Evolutionary conservation across 2,888 invertebrate species (phyloP).

Genomic region (Nebria salina): DNA sequence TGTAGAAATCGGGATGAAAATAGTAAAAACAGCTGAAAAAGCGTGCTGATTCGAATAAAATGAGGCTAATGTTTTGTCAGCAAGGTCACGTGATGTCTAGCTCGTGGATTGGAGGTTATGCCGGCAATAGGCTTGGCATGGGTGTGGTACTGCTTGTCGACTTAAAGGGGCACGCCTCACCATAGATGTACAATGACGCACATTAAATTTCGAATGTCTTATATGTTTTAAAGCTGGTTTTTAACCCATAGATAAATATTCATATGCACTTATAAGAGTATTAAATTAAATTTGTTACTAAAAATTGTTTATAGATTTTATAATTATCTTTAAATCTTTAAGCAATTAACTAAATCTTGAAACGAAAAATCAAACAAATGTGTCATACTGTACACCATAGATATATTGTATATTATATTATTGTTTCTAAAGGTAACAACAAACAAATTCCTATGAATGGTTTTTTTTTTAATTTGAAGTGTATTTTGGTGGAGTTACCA

Average conservation of each 20-base stretch:
- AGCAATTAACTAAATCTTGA: too few species aligned
- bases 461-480: too few species aligned
- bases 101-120: conserved; percentile 36
- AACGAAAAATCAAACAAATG: not conserved
- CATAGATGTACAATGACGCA: conserved; percentile 27
- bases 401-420: not conserved
- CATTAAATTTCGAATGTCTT: not conserved
- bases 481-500: too few species aligned
- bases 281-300: too few species aligned
- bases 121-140: conserved; percentile 48
- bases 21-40: conserved; percentile 3
- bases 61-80: conserved; percentile 3
- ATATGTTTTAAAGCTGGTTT: not conserved
- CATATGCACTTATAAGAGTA: too few species aligned
- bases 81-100: conserved; percentile 10
- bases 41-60: not conserved
- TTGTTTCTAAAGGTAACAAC: not conserved
- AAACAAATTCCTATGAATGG: too few species aligned
- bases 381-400: not conserved
- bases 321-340: too few species aligned
- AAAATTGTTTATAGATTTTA: too few species aligned
- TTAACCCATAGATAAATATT: not conserved
- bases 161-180: conserved; percentile 48
- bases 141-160: conserved; percentile 47
- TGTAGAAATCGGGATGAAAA: not conserved